Evolutionary conservation across 2,888 invertebrate species (phyloP), one percentile per base, ranked within the genome.

Genomic region (Drosophila paranaensis): DNA sequence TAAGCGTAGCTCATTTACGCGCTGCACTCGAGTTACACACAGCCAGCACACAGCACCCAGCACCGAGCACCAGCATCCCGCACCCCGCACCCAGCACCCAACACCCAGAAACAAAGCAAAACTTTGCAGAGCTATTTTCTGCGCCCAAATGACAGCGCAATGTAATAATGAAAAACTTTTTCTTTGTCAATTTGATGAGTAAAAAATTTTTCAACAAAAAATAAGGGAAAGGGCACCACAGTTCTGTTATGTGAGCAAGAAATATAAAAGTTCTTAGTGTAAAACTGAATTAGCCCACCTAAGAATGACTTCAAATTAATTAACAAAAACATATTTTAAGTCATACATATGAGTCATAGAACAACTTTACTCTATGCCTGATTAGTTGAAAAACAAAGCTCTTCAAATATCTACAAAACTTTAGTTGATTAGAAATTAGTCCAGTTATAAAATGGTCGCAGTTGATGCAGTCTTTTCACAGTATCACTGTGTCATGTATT

Each of bases 101-200:
- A 11, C 30, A 16, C 74, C 46, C 60, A 46, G 45, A 71, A 62
- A 46, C 56, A 70, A 58, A 67, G 53, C 64, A 74, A 50, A 86
- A 86, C 83, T 81, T 90, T 89, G 78, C 77, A 74, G 76, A 86
- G 89, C 84, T 82, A 87, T 84, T 89, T 76, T 80, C 81, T 90
- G 77, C 81, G 73, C 77, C 87, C 85, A 91, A 90, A 90, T 86
- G 91, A 90, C 91, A 91, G 86, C 88, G 88, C 90, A 88, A 90
- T 91, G 81, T 90, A 88, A 91, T 91, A 91, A 91, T 86, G 89
- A 89, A 91, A 90, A 91, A 91, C 84, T 91, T 91, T 91, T 89
- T 90, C 90, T 89, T 90, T 91, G 91, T 91, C 91, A 91, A 89
- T 87, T 89, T 91, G 90, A 91, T 89, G 88, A 90, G 90, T 82